Evolutionary conservation across 1,140 invertebrate genomes (phyloP).

Genomic region (Bursaphelenchus mucronatus): DNA sequence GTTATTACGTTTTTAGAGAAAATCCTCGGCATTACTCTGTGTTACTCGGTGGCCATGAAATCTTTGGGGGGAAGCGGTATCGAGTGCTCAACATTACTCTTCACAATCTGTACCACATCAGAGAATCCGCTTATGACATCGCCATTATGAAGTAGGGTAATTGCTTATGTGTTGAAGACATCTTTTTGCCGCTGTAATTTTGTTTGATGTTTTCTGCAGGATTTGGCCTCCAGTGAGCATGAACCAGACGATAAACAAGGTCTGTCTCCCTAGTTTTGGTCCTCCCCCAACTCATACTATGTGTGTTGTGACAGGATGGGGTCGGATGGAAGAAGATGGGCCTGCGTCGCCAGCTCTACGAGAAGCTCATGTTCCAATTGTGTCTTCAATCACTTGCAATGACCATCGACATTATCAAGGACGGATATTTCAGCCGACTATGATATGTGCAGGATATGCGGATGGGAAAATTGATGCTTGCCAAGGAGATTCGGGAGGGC

Average conservation of each 20-base stretch:
- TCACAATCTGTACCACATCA: conserved; percentile 32
- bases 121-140: conserved; percentile 33
- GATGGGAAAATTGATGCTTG: conserved; percentile 35
- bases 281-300: neutral
- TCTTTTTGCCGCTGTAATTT: conserved; percentile 9
- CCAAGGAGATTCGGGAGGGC: conserved; percentile 38
- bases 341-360: conserved; percentile 4
- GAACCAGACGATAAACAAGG: conserved; percentile 8
- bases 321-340: conserved; percentile 29
- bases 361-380: conserved; percentile 41
- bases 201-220: neutral
- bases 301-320: conserved; percentile 38
- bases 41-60: conserved; percentile 27
- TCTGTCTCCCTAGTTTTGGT: neutral
- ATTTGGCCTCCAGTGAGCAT: conserved; percentile 3
- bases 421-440: conserved; percentile 26
- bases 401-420: conserved; percentile 31
- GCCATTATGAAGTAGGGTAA: conserved; percentile 30
- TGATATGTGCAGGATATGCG: conserved; percentile 43
- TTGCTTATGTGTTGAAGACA: conserved; percentile 18
- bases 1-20: conserved; percentile 5
- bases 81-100: conserved; percentile 25
- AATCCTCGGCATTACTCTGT: conserved; percentile 19
- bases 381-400: conserved; percentile 33
- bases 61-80: conserved; percentile 22